Conservation (phyloP, 1,140 invertebrate species). For the Philaenus spumarius region DNA sequence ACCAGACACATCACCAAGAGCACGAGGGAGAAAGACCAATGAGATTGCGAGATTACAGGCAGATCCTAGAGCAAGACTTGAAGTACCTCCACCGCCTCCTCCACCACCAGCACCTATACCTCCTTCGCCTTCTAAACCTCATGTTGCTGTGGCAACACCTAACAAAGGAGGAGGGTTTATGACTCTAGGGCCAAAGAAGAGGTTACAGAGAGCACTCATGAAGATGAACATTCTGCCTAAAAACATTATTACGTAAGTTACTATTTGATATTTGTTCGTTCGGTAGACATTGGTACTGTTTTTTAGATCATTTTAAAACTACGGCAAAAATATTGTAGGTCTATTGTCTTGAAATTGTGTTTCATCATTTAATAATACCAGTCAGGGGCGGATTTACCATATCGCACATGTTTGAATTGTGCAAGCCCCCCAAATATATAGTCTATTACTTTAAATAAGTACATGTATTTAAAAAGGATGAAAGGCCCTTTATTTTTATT, state of each 20-base stretch:
- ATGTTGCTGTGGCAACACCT: conserved; percentile 37
- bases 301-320: too few relatives aligned
- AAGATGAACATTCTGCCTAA: conserved; percentile 89
- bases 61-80: conserved; percentile 56
- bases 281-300: too few relatives aligned
- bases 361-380: too few relatives aligned
- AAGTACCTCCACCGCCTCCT: conserved; percentile 23
- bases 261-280: too few relatives aligned
- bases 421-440: too few relatives aligned
- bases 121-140: conserved; percentile 17
- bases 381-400: too few relatives aligned
- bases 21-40: conserved; percentile 48
- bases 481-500: too few relatives aligned
- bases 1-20: conserved; percentile 72
- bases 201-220: conserved; percentile 80
- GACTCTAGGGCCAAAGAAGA: conserved; percentile 76
- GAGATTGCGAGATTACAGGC: conserved; percentile 54
- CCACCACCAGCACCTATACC: conserved; percentile 19
- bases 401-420: too few relatives aligned
- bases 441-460: too few relatives aligned
- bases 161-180: conserved; percentile 61
- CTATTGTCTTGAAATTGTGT: too few relatives aligned
- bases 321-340: too few relatives aligned
- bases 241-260: conserved; percentile 62
- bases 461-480: too few relatives aligned